Base-by-base conservation (phyloP, 2,113 vertebrate genomes). In the Trogon surrucura region DNA sequence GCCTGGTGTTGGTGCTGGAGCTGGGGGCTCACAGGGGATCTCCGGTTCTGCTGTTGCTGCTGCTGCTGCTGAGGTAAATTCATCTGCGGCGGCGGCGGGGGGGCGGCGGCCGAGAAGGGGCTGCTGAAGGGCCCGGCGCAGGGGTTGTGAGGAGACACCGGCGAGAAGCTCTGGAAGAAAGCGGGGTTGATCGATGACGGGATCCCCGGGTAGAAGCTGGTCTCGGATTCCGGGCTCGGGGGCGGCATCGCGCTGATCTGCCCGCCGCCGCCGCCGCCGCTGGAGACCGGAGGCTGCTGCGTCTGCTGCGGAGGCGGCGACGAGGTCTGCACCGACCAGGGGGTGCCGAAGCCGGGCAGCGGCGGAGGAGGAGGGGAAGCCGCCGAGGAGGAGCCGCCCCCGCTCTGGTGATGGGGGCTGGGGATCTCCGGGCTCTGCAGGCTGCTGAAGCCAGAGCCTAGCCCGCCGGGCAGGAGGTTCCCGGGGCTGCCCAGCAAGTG, bases 271-370 rank as follows among this genome's bases (percentile, higher is more conserved):
- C 95, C 92, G 93, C 97, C 36, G 91, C 97, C 72, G 88, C 93
- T 64, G 92, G 90, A 95, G 86, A 89, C 95, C 94, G 92, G 91
- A 91, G 95, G 96, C 62, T 90, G 97, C 92, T 91, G 97, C 64
- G 95, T 97, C 51, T 92, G 97, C 89, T 78, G 98, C 56, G 99
- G 98, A 73, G 98, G 99, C 34, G 99, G 98, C 72, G 99, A 99
- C 93, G 98, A 99, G 91, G 99, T 98, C 97, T 99, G 99, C 72
- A 99, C 99, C 36, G 99, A 99, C 99, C 99, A 99, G 41, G 99
- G 99, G 95, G 99, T 98, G 91, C 98, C 98, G 98, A 99, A 99
- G 65, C 99, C 98, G 51, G 99, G 98, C 95, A 99, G 97, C 93
- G 99, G 98, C 50, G 99, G 98, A 58, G 98, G 98, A 82, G 98